Base-by-base conservation (phyloP, 2,113 vertebrate genomes). In the Balaenoptera acutorostrata region DNA sequence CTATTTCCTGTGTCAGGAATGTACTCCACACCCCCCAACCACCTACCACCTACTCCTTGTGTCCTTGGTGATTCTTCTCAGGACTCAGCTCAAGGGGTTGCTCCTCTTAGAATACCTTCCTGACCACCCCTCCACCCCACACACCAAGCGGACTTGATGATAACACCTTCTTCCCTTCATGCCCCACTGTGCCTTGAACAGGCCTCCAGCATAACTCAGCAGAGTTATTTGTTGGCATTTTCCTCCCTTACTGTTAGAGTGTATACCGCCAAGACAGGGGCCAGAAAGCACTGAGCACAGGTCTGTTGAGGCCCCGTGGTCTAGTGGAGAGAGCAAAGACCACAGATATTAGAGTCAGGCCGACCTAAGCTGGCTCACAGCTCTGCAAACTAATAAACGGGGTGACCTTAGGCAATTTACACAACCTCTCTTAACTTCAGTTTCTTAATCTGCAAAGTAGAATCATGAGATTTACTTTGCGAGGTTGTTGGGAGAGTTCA, bases 1-100 rank as follows among this genome's bases (percentile, higher is more conserved):
- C 21, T 25, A 59, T 72, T 95, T 97, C 84, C 93, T 96, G 55
- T 80, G 90, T 77, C 68, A 49, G 72, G 44, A 83, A 78, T 49
- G 52, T 72, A 91, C 69, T 77, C 64, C 63, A 52, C 64, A 66
- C 9, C 49, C 36, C 29, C 33, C 31, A 85, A 46, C 44, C 59
- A 94, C 68, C 66, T 41, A 59, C 71, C 39, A 80, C n/a, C 29
- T 88, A 71, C 9, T 52, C 23, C 29, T 66, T 46, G 31, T 64
- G 9, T 52, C 55, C 17, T 77, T 90, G 29, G 57, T 81, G 55
- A 87, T 71, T 95, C 59, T 93, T 41, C 69, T 66, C 52, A 84
- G 55, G 52, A 93, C 55, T 88, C n/a, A 55, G 61, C 41, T 74
- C 44, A 92, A 52, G 55, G 31, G 18, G 5, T 33, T 75, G 9